These are phyloP conservation scores for Sinohyriopsis cumingii DNA, from an alignment of 2,888 invertebrate species.

Conservation along the genomic window DNA sequence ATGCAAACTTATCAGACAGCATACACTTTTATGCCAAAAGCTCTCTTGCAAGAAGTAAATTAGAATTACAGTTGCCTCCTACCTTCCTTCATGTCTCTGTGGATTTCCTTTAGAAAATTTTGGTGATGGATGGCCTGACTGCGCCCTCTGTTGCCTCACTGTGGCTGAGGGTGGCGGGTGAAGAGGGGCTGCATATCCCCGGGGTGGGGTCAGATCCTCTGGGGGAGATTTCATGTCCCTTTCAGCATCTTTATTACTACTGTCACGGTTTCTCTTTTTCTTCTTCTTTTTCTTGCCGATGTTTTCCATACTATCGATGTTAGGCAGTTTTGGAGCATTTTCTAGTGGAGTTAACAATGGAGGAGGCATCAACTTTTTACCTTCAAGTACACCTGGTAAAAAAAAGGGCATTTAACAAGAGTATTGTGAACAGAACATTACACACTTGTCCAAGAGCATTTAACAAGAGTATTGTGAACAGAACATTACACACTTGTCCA, in stretches of 20 bases:
- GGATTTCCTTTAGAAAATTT: conserved; percentile 53
- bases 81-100: conserved; percentile 40
- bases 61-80: too few relatives aligned
- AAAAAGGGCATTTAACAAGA: conserved; percentile 1
- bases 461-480: background rate
- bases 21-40: too few relatives aligned
- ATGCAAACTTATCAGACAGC: too few relatives aligned
- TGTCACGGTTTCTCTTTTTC: conserved; percentile 41
- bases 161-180: conserved; percentile 58
- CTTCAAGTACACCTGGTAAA: conserved; percentile 55
- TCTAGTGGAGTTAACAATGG: conserved; percentile 62
- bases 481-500: background rate
- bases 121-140: conserved; percentile 52
- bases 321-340: conserved; percentile 61
- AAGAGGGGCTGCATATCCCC: conserved; percentile 61
- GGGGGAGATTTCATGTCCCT: conserved; percentile 47
- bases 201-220: conserved; percentile 55
- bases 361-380: conserved; percentile 58
- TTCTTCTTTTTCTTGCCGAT: conserved; percentile 40
- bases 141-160: conserved; percentile 39
- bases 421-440: background rate
- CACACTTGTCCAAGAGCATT: background rate
- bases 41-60: too few relatives aligned
- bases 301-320: conserved; percentile 33
- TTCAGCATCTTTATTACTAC: conserved; percentile 33